phyloP scores from a whole-genome alignment of 2,797 vertebrate species.

The Myripristis jacobus region DNA sequence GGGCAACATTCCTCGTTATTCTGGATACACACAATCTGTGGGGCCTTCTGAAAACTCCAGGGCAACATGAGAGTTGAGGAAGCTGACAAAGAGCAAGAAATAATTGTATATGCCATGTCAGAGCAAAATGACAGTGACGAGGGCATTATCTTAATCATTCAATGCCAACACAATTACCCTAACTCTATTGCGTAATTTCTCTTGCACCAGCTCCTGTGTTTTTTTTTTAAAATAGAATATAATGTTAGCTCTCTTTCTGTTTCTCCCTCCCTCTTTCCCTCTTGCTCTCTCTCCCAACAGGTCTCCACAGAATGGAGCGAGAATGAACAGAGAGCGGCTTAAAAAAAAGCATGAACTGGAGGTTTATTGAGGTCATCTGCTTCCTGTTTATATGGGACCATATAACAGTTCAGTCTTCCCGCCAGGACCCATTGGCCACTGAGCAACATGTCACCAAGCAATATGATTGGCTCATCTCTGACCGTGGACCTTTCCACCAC shows the following conservation, averaged over 20 bases:
- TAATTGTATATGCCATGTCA: slow-evolving; percentile 63
- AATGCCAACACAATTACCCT: slow-evolving; percentile 69
- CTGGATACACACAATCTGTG: slow-evolving; percentile 43
- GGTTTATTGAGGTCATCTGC: slow-evolving; percentile 99
- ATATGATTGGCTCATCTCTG: slow-evolving; percentile 99
- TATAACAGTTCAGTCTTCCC: slow-evolving; percentile 98
- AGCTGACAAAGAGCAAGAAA: slow-evolving; percentile 45
- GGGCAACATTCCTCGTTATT: slow-evolving; percentile 60
- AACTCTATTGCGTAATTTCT: slow-evolving; percentile 56
- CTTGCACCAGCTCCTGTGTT: slow-evolving; percentile 38
- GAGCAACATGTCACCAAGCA: slow-evolving; percentile 99
- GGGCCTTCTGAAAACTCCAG: slow-evolving; percentile 38
- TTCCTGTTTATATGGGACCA: slow-evolving; percentile 99
- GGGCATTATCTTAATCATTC: slow-evolving; percentile 69
- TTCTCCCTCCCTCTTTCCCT: slow-evolving; percentile 47
- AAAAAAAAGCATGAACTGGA: slow-evolving; percentile 99
- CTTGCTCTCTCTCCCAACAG: slow-evolving; percentile 76
- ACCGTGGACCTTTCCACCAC: slow-evolving; percentile 99
- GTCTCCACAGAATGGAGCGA: slow-evolving; percentile 99
- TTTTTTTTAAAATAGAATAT: slow-evolving; percentile 64
- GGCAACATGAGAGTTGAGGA: slow-evolving; percentile 42
- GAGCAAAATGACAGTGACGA: slow-evolving; percentile 66
- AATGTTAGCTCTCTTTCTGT: slow-evolving; percentile 57
- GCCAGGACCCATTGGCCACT: slow-evolving; percentile 93
- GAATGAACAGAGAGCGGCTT: slow-evolving; percentile 99